Base-by-base conservation (phyloP, 2,797 vertebrate genomes). In the Enteromius anoplus region DNA sequence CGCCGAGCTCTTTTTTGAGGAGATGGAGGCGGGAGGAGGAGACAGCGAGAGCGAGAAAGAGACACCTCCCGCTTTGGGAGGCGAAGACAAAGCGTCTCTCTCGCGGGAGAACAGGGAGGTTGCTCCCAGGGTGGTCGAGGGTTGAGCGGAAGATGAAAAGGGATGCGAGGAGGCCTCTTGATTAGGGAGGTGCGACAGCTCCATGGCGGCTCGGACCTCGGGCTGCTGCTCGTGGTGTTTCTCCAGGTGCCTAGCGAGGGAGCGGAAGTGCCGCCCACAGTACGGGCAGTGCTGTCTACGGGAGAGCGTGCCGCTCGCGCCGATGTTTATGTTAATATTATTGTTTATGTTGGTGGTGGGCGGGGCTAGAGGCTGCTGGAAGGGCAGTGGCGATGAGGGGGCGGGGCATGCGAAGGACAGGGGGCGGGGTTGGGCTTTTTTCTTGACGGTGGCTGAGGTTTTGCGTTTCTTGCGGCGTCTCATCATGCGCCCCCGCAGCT, bases 261-360 rank as follows among this genome's bases (percentile, higher is more conserved):
- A 95, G 73, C 95, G 94, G 85, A 92, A 96, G 86, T 95, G 90
- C 40, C 95, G 93, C 0, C 94, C 94, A 0, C 95, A 96, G 91
- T 95, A 94, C 0, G 92, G 91, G 79, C 95, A 96, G 85, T 94
- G 94, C 89, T 95, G 95, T 45, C 93, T 88, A 58, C 92, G 89
- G 87, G 90, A 93, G 49, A 90, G 89, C 0, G 91, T 72, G 37
- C 89, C 42, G 0, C 85, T 81, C 1, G 91, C 62, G 4, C 93
- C 91, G 85, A 95, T 95, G 90, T 95, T 95, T 78, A 95, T 95
- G 89, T 94, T 95, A 42, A 95, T 95, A 86, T 95, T 95, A 86
- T 95, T 95, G 92, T 95, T 95, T 87, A 95, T 95, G 88, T 95
- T 95, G 40, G 93, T 95, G 60, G 94, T 95, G 0, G 93, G 92